A percentile compares a stretch with the other conserved stretches of the same genome.
phyloP scores from a whole-genome alignment of 2,888 invertebrate genomes.

The Uloborus plumipes region DNA sequence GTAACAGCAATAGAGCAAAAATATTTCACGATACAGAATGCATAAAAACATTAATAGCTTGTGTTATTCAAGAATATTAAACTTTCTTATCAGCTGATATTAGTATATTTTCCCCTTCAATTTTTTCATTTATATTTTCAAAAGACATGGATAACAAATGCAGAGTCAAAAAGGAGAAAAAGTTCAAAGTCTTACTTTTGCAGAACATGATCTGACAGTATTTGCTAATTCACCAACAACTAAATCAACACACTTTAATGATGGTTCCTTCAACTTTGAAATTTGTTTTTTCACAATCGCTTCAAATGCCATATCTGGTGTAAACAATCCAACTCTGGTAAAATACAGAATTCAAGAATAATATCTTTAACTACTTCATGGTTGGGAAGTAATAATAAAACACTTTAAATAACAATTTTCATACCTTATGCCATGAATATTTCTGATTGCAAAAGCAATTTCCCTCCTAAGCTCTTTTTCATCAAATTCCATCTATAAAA shows the following conservation, averaged over 20 bases:
- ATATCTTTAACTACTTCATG: background rate
- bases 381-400: background rate
- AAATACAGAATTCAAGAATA: constrained; percentile 23
- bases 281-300: constrained; percentile 99
- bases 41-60: too few species aligned
- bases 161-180: too few species aligned
- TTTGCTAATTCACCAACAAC: constrained; percentile 95
- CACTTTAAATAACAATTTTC: background rate
- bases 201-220: constrained; percentile 94
- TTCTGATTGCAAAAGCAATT: constrained; percentile 98
- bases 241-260: constrained; percentile 97
- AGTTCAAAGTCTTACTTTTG: constrained; percentile 75
- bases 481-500: constrained; percentile 91
- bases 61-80: too few species aligned
- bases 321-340: constrained; percentile 92
- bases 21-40: too few species aligned
- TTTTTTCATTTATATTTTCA: too few species aligned
- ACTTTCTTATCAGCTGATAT: too few species aligned
- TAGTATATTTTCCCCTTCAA: too few species aligned
- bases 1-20: too few species aligned
- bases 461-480: constrained; percentile 97
- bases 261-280: constrained; percentile 92
- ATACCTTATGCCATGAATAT: constrained; percentile 91
- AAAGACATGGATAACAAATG: too few species aligned
- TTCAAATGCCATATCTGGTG: constrained; percentile 99